These are phyloP conservation scores for Darevskia mixta DNA, from an alignment of 2,797 vertebrate species.

Conservation along the genomic window DNA sequence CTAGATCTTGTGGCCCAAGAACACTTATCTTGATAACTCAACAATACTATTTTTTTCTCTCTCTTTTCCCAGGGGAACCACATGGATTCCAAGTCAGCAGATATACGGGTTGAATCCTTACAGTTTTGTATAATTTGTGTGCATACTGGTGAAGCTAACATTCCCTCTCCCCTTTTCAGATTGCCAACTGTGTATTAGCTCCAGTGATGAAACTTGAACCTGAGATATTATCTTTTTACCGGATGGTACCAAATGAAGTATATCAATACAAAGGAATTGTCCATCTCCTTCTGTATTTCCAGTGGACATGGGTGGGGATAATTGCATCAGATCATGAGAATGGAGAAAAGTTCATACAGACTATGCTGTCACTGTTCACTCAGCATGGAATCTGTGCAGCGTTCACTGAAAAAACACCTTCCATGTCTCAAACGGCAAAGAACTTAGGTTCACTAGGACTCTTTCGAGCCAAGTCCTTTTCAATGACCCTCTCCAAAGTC, in stretches of 20 bases:
- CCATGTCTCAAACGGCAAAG: neutral
- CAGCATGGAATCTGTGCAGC: neutral
- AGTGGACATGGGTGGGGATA: no score
- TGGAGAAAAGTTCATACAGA: no score
- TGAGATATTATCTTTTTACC: neutral
- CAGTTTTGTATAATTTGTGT: neutral
- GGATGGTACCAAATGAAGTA: neutral
- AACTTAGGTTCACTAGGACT: neutral
- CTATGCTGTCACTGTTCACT: neutral
- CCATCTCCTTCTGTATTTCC: no score
- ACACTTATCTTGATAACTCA: no score
- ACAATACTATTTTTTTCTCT: no score
- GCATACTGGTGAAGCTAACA: neutral
- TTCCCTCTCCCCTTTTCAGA: neutral
- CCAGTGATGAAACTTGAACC: neutral
- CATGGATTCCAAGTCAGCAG: neutral
- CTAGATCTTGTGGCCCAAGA: no score
- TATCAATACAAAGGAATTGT: no score
- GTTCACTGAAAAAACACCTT: neutral
- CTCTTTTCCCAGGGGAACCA: no score
- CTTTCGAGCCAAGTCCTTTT: neutral
- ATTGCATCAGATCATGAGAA: no score
- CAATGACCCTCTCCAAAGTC: no score
- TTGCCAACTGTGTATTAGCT: neutral
- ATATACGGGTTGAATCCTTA: neutral